A percentile compares a stretch with the other conserved stretches of the same genome.
Evolutionary conservation across 2,888 invertebrate genomes (phyloP).

Genomic region (Mystacides longicornis): DNA sequence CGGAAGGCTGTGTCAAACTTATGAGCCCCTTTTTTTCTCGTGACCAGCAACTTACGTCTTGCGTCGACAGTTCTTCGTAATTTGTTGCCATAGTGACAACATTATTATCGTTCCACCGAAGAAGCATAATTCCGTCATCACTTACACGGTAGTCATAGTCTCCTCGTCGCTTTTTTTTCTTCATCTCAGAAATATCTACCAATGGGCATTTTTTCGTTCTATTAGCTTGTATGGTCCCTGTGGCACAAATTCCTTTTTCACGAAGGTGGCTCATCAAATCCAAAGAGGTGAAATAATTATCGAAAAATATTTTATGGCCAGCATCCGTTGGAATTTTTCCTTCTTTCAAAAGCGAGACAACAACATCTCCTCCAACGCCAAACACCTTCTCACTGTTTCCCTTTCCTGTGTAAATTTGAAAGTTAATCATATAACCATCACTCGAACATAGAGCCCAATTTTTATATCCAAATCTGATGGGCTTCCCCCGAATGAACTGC

Average conservation of each 20-base stretch:
- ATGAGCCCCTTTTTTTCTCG: neutral
- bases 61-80: neutral
- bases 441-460: conserved; percentile 28
- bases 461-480: conserved; percentile 29
- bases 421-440: conserved; percentile 27
- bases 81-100: neutral
- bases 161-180: neutral
- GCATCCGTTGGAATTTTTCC: neutral
- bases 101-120: neutral
- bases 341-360: neutral
- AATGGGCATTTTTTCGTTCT: conserved; percentile 2
- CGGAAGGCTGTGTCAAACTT: neutral
- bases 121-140: neutral
- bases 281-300: neutral
- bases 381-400: neutral
- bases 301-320: neutral
- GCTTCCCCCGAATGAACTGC: conserved; percentile 29
- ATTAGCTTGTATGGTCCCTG: neutral
- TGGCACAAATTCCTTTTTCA: neutral
- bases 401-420: conserved; percentile 27
- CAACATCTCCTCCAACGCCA: neutral
- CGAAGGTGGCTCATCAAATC: neutral
- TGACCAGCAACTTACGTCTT: neutral
- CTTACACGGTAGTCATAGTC: neutral
- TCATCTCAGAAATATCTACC: too few relatives aligned